phyloP scores from a whole-genome alignment of 2,797 vertebrate species.

The Mormyrus hasselquistii region DNA sequence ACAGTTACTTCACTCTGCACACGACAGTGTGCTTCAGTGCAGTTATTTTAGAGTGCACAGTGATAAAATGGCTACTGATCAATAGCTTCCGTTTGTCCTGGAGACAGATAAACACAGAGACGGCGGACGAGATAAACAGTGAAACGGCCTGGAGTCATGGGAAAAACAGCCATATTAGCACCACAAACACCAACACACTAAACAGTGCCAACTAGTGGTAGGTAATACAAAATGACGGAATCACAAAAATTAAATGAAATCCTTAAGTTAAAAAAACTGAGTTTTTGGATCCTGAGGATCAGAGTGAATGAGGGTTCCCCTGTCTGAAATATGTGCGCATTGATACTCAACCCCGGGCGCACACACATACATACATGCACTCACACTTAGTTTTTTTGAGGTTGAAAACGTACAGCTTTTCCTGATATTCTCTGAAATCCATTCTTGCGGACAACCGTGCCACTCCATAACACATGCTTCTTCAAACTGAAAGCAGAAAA shows the following conservation, averaged over 20 bases:
- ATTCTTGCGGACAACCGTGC: constrained; percentile 33
- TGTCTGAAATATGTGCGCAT: constrained; percentile 23
- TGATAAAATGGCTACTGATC: constrained; percentile 38
- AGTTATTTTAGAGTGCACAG: constrained; percentile 26
- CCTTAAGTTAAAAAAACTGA: constrained; percentile 33
- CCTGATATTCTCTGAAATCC: constrained; percentile 17
- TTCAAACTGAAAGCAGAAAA: constrained; percentile 10
- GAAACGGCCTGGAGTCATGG: constrained; percentile 7
- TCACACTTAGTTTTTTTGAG: constrained; percentile 32
- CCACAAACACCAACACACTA: constrained; percentile 14
- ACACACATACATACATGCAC: constrained; percentile 23
- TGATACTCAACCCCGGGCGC: constrained; percentile 16
- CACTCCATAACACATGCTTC: constrained; percentile 29
- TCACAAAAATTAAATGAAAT: constrained; percentile 29
- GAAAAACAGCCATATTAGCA: constrained; percentile 13
- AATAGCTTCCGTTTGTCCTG: constrained; percentile 26
- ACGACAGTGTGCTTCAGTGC: constrained; percentile 29
- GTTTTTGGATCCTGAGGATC: constrained; percentile 44
- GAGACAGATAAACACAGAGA: constrained; percentile 32
- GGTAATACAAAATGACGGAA: constrained; percentile 21
- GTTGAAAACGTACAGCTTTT: constrained; percentile 33
- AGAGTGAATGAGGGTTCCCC: constrained; percentile 40
- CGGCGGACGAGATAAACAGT: constrained; percentile 17
- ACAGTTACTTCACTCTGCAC: constrained; percentile 36
- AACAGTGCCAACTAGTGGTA: constrained; percentile 16